phyloP scores from a whole-genome alignment of 2,113 vertebrate species.

The Engystomops pustulosus region DNA sequence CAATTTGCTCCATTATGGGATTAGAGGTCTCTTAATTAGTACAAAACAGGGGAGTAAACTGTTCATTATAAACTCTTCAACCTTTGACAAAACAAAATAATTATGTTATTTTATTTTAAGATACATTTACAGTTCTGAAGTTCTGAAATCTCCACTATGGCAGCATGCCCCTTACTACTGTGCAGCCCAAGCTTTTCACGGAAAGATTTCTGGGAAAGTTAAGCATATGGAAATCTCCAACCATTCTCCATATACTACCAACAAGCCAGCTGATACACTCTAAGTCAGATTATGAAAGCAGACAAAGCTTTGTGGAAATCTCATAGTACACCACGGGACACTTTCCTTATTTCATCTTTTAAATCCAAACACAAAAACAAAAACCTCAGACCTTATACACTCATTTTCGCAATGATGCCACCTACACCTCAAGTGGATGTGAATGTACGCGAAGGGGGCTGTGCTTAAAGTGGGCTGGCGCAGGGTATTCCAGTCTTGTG shows the following conservation, averaged over 20 bases:
- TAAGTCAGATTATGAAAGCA: background rate
- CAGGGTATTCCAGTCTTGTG: too few species aligned
- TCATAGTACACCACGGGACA: slow-evolving; percentile 12
- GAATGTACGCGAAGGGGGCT: too few species aligned
- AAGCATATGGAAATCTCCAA: slow-evolving; percentile 2
- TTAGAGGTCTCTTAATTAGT: background rate
- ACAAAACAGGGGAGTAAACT: background rate
- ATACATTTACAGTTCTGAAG: background rate
- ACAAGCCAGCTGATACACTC: slow-evolving; percentile 10
- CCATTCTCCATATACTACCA: background rate
- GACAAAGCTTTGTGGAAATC: slow-evolving; percentile 4
- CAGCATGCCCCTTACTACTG: background rate
- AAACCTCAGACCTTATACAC: background rate
- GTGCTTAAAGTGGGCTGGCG: too few species aligned
- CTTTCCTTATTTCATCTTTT: slow-evolving; percentile 34
- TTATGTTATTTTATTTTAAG: background rate
- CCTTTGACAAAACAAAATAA: background rate
- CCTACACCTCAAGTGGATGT: too few species aligned
- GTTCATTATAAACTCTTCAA: background rate
- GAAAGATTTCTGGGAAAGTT: background rate
- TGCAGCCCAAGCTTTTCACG: background rate
- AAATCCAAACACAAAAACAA: background rate
- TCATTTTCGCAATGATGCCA: too few species aligned
- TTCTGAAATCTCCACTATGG: background rate
- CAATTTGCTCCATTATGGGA: background rate